A percentile compares a stretch with the other conserved stretches of the same genome.
These are phyloP conservation scores for Triplophysa rosa DNA, from an alignment of 2,113 vertebrate species.

Conservation along the genomic window DNA sequence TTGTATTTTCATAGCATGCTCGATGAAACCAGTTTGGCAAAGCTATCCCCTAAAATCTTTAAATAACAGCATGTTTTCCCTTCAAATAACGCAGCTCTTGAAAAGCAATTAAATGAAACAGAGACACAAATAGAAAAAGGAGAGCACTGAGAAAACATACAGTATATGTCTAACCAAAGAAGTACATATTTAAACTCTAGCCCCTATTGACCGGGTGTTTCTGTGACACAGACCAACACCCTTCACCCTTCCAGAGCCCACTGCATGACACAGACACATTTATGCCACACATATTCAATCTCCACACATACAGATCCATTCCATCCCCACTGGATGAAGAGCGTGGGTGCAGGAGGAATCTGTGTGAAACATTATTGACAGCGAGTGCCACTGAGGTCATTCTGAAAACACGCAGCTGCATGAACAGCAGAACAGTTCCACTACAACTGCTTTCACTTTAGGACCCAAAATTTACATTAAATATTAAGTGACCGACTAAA, in stretches of 20 bases:
- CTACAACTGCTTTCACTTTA: neutral
- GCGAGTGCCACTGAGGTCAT: constrained; percentile 69
- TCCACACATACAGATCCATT: constrained; percentile 25
- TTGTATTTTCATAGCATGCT: constrained; percentile 61
- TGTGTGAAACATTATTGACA: constrained; percentile 71
- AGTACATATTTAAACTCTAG: neutral
- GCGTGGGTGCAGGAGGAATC: constrained; percentile 67
- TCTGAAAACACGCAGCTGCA: constrained; percentile 65
- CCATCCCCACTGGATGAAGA: constrained; percentile 3
- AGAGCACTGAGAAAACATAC: constrained; percentile 44
- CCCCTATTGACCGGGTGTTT: neutral
- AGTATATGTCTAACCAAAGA: constrained; percentile 27
- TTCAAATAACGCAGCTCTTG: constrained; percentile 59
- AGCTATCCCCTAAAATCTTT: constrained; percentile 56
- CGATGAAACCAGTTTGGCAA: constrained; percentile 58
- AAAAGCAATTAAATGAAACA: constrained; percentile 68
- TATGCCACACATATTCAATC: constrained; percentile 8
- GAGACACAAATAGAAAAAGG: constrained; percentile 55
- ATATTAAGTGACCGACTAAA: no score
- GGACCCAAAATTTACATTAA: no score
- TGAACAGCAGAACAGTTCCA: neutral
- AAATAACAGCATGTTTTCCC: constrained; percentile 60
- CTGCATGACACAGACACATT: constrained; percentile 8
- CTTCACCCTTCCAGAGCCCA: neutral
- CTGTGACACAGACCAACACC: neutral